A percentile compares a stretch with the other conserved stretches of the same genome.
Evolutionary conservation across 2,797 vertebrate species (phyloP).

Genomic region (Pangasius djambal): DNA sequence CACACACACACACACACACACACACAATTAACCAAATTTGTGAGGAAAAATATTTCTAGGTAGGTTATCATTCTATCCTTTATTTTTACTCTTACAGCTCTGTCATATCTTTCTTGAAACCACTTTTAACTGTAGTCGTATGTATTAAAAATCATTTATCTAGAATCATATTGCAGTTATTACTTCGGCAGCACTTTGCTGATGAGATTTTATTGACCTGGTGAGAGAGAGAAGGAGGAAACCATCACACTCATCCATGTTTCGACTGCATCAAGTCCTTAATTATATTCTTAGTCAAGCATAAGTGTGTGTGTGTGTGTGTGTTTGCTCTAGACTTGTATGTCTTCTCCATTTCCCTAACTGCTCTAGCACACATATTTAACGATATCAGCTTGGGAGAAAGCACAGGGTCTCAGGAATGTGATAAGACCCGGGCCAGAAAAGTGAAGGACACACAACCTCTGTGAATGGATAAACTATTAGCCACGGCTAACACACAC

Average conservation of each 20-base stretch:
- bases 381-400: slow-evolving; percentile 46
- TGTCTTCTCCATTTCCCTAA: neutral
- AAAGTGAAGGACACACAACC: slow-evolving; percentile 37
- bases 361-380: slow-evolving; percentile 26
- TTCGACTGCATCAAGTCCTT: neutral
- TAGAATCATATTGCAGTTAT: neutral
- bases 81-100: neutral
- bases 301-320: neutral
- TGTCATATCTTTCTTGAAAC: neutral
- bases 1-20: neutral
- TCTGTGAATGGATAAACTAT: slow-evolving; percentile 57
- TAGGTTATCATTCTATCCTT: neutral
- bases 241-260: neutral
- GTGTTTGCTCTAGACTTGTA: slow-evolving; percentile 11
- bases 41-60: neutral
- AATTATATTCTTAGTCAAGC: neutral
- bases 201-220: slow-evolving; percentile 10
- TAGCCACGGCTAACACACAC: slow-evolving; percentile 35
- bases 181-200: neutral
- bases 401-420: slow-evolving; percentile 37
- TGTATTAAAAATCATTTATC: neutral
- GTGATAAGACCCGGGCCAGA: slow-evolving; percentile 50
- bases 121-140: neutral
- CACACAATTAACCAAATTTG: neutral
- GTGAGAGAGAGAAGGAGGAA: slow-evolving; percentile 1